Evolutionary conservation across 2,113 vertebrate genomes (phyloP), one percentile per base, ranked within the genome.

Genomic region (Datnioides undecimradiatus): DNA sequence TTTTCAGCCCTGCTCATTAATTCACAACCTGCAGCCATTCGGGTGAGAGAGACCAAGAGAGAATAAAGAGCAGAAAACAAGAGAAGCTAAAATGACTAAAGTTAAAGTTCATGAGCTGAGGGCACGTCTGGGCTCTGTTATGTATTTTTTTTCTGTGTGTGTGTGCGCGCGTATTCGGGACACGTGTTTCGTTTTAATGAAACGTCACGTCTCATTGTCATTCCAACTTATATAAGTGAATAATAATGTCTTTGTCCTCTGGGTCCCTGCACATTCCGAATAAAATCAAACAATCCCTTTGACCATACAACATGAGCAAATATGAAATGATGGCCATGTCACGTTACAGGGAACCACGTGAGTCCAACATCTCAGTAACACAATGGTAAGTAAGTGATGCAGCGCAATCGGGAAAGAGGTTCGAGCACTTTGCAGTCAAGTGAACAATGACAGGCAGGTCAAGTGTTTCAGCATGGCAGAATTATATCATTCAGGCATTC

Each of bases 21-120:
- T 85, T 88, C 86, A 83, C 67, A 70, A 81, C 87, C 87, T 74
- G 82, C 66, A 90, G 84, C 87, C 67, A 87, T 87, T 49, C 60
- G 74, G 46, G 63, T 48, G 65, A 36, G 27, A 55, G 19, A 52
- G 45, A 68, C 43, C 62, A n/a, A 34, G 54, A 38, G 43, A 69
- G 62, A 67, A 59, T 25, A 45, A 46, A 76, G 3, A 65, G 67
- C 38, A 60, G 34, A 67, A 77, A 84, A 72, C 64, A 69, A n/a
- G 41, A 58, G 21, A 49, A 52, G 69, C 38, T 34, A 63, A 76
- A 75, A 58, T 66, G 73, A 85, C 79, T n/a, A n/a, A n/a, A 60
- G 34, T n/a, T n/a, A 40, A 60, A 63, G 76, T 64, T 72, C 51
- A 51, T 23, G 40, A 59, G 57, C 45, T 6, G 0, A 64, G 63